These are phyloP conservation scores for Drosophila seguyi DNA, from an alignment of 1,140 invertebrate genomes.

Conservation along the genomic window DNA sequence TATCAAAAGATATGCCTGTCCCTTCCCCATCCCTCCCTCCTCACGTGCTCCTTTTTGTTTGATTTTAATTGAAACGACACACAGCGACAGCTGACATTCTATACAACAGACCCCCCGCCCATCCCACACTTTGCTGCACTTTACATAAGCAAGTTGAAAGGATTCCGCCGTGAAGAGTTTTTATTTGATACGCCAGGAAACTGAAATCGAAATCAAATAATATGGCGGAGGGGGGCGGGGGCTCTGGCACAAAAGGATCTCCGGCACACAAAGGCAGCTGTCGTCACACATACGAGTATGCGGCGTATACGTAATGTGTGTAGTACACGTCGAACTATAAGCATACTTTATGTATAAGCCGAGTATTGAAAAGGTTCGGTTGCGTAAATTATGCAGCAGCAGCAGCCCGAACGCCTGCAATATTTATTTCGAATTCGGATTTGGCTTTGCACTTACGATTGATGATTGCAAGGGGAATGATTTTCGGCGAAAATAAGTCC, in stretches of 20 bases:
- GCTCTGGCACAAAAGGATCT: conserved; percentile 39
- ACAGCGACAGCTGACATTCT: conserved; percentile 60
- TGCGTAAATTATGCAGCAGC: conserved; percentile 66
- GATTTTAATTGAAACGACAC: conserved; percentile 74
- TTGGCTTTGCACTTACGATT: conserved; percentile 37
- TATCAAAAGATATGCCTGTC: conserved; percentile 48
- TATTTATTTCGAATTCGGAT: conserved; percentile 45
- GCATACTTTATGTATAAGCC: conserved; percentile 39
- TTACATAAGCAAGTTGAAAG: conserved; percentile 62
- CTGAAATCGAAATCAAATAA: conserved; percentile 68
- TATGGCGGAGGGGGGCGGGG: conserved; percentile 8
- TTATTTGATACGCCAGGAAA: conserved; percentile 62
- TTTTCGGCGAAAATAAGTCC: conserved; percentile 7
- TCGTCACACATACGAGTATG: conserved; percentile 34
- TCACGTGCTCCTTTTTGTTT: conserved; percentile 47
- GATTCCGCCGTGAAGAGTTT: conserved; percentile 58
- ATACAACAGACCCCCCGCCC: conserved; percentile 5
- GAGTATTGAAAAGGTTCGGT: conserved; percentile 52
- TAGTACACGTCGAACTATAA: conserved; percentile 46
- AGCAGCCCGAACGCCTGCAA: conserved; percentile 33
- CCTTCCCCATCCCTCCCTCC: not conserved
- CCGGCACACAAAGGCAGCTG: conserved; percentile 47
- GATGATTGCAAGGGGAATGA: conserved; percentile 26
- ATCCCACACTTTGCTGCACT: conserved; percentile 14
- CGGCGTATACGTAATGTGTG: conserved; percentile 13